Evolutionary conservation across 2,113 vertebrate species (phyloP).

Genomic region (Cebidichthys violaceus): DNA sequence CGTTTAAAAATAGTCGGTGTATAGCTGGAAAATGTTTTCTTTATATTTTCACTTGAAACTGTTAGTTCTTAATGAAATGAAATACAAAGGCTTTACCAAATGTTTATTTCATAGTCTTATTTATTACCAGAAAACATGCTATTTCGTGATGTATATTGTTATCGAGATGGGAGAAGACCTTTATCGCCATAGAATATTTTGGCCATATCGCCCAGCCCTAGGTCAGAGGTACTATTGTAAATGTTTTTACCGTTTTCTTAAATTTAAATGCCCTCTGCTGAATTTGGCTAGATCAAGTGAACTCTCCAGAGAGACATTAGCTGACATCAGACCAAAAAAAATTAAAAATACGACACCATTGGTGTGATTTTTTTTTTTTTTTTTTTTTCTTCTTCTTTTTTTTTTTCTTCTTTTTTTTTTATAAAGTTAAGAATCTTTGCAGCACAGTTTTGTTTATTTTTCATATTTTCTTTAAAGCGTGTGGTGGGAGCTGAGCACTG

Average conservation of each 20-base stretch:
- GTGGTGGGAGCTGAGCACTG: conserved; percentile 84
- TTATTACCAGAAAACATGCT: not conserved
- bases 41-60: too few relatives aligned
- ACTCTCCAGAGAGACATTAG: conserved; percentile 45
- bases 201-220: conserved; percentile 1
- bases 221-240: conserved; percentile 43
- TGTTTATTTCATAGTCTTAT: not conserved
- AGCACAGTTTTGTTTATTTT: conserved; percentile 85
- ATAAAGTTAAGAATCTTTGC: conserved; percentile 76
- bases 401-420: too few relatives aligned
- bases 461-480: conserved; percentile 87
- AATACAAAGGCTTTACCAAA: not conserved
- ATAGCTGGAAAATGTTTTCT: too few relatives aligned
- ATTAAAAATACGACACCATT: conserved; percentile 49
- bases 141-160: not conserved
- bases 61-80: not conserved
- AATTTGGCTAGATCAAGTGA: conserved; percentile 78
- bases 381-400: not conserved
- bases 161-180: not conserved
- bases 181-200: not conserved
- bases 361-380: conserved; percentile 58
- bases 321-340: conserved; percentile 64
- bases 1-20: too few relatives aligned
- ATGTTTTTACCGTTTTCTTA: conserved; percentile 33
- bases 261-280: conserved; percentile 54